These are phyloP conservation scores for Pitta sordida DNA, from an alignment of 2,113 vertebrate genomes.

Conservation along the genomic window DNA sequence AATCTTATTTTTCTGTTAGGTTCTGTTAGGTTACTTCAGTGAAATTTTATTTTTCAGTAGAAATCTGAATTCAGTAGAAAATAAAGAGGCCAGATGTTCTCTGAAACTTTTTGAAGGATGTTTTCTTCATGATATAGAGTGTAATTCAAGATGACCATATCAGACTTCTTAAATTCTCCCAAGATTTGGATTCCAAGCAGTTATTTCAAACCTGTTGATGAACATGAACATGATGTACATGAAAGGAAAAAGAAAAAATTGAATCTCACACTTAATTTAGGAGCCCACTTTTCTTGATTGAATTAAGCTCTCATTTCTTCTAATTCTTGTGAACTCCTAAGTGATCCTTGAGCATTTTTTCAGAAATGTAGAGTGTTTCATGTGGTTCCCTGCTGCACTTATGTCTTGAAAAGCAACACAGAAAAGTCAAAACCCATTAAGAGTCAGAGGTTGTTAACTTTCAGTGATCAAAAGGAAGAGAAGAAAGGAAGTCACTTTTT, in stretches of 20 bases:
- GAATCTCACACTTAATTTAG: neutral
- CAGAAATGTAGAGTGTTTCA: neutral
- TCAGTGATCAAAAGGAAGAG: neutral
- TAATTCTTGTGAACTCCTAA: constrained; percentile 24
- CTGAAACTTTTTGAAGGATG: neutral
- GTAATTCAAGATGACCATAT: neutral
- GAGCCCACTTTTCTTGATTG: constrained; percentile 33
- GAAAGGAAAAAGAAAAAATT: neutral
- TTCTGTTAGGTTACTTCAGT: neutral
- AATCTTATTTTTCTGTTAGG: neutral
- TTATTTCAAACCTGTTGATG: neutral
- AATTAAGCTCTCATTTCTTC: constrained; percentile 37
- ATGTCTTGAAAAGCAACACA: neutral
- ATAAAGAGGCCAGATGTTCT: neutral
- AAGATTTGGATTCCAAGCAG: neutral
- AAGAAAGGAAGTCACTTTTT: neutral
- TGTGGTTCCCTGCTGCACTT: neutral
- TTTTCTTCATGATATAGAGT: neutral
- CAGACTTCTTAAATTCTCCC: fast-evolving
- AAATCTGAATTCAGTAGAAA: neutral
- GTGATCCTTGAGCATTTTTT: constrained; percentile 34
- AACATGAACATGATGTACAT: neutral
- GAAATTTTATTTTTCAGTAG: neutral
- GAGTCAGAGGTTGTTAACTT: neutral
- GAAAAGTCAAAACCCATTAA: neutral